Evolutionary conservation across 2,113 vertebrate genomes (phyloP).

Genomic region (Puntigrus tetrazona): DNA sequence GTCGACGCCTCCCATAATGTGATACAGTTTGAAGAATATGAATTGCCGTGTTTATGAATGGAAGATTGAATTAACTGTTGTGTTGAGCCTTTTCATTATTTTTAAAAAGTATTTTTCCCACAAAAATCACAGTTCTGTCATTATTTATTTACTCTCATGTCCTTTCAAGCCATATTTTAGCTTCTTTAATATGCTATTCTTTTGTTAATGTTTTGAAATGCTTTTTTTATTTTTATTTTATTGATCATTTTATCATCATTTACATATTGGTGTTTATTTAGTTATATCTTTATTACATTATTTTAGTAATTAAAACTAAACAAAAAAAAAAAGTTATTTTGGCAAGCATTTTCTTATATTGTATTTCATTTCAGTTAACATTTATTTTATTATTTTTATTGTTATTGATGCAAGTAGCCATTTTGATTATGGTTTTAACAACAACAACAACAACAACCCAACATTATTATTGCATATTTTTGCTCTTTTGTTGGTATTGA

Average conservation of each 20-base stretch:
- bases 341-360: neutral
- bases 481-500: too few species aligned
- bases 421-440: neutral
- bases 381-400: too few species aligned
- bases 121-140: neutral
- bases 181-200: neutral
- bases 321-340: neutral
- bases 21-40: neutral
- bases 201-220: neutral
- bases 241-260: neutral
- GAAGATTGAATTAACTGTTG: neutral
- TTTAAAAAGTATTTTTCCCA: neutral
- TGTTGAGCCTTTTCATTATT: neutral
- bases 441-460: too few species aligned
- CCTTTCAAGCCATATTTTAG: neutral
- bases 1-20: neutral
- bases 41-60: neutral
- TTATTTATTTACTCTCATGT: neutral
- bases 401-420: neutral
- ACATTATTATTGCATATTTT: too few species aligned
- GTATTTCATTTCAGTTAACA: neutral
- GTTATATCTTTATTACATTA: too few species aligned
- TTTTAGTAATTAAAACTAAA: neutral
- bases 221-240: neutral
- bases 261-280: neutral